A percentile compares a stretch with the other conserved stretches of the same genome.
Conservation (phyloP, 2,888 invertebrate species). For the Limnephilus lunatus region DNA sequence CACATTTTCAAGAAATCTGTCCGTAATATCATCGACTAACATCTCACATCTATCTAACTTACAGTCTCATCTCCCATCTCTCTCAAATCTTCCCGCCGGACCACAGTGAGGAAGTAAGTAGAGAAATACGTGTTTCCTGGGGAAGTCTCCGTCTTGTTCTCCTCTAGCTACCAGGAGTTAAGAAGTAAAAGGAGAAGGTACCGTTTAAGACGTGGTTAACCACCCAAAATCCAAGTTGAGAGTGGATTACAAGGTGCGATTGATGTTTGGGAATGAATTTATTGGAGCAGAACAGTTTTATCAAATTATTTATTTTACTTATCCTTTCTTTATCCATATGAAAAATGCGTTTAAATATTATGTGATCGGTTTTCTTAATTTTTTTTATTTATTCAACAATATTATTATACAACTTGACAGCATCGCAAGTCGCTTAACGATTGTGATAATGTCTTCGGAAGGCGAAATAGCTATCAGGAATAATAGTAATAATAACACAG, state of each 20-base stretch:
- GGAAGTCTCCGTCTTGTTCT: neutral
- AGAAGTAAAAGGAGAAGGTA: constrained; percentile 38
- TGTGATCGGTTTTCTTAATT: no score
- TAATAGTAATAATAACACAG: no score
- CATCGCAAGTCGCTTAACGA: no score
- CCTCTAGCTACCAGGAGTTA: constrained; percentile 4
- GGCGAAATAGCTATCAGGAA: no score
- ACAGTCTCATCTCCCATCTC: neutral
- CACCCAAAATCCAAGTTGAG: neutral
- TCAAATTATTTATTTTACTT: neutral
- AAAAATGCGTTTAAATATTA: no score
- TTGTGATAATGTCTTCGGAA: no score
- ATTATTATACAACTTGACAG: no score
- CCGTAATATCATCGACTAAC: neutral
- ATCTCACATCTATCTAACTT: neutral
- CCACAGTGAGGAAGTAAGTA: neutral
- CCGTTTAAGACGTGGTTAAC: constrained; percentile 59
- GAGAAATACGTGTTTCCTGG: neutral
- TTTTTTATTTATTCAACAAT: no score
- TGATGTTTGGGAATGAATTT: neutral
- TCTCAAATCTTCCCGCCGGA: neutral
- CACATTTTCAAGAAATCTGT: neutral
- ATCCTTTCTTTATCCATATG: neutral
- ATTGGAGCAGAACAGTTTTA: neutral
- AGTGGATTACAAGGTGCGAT: neutral